phyloP scores from a whole-genome alignment of 2,797 vertebrate genomes.

The Malacoctenus gilli region DNA sequence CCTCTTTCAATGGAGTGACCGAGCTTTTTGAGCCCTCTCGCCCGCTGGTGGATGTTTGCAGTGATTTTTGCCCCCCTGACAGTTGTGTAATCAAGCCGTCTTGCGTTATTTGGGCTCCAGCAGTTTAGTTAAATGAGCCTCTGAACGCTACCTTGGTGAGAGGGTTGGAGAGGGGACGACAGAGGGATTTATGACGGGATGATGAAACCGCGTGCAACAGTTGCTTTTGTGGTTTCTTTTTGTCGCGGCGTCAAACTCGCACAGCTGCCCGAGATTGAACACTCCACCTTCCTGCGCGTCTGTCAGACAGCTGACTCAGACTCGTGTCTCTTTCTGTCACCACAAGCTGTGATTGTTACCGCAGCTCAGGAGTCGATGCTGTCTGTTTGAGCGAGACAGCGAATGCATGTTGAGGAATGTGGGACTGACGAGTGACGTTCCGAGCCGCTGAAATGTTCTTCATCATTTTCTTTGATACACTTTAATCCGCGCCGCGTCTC shows the following conservation, averaged over 20 bases:
- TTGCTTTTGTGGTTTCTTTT: constrained; percentile 26
- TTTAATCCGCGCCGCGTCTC: too few species aligned
- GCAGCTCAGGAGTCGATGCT: background rate
- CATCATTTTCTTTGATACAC: background rate
- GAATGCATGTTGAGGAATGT: background rate
- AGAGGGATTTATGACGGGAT: constrained; percentile 39
- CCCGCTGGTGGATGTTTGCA: background rate
- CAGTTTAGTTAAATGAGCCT: constrained; percentile 16
- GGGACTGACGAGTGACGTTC: background rate
- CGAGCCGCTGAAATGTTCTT: background rate
- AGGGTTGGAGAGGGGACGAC: constrained; percentile 18
- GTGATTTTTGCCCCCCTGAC: constrained; percentile 6
- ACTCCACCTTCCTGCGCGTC: too few species aligned
- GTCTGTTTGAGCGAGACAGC: background rate
- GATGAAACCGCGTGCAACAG: constrained; percentile 45
- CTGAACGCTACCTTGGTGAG: background rate
- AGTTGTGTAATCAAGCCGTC: constrained; percentile 10
- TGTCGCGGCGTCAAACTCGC: constrained; percentile 31
- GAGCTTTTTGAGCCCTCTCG: constrained; percentile 6
- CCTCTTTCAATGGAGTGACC: constrained; percentile 6
- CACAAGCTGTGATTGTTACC: constrained; percentile 39
- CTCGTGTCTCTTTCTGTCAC: constrained; percentile 23
- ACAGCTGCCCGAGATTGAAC: constrained; percentile 23
- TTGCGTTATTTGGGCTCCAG: constrained; percentile 15
- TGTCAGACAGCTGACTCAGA: constrained; percentile 35